These are phyloP conservation scores for Drosophila mimica DNA, from an alignment of 2,888 invertebrate genomes.

Conservation along the genomic window DNA sequence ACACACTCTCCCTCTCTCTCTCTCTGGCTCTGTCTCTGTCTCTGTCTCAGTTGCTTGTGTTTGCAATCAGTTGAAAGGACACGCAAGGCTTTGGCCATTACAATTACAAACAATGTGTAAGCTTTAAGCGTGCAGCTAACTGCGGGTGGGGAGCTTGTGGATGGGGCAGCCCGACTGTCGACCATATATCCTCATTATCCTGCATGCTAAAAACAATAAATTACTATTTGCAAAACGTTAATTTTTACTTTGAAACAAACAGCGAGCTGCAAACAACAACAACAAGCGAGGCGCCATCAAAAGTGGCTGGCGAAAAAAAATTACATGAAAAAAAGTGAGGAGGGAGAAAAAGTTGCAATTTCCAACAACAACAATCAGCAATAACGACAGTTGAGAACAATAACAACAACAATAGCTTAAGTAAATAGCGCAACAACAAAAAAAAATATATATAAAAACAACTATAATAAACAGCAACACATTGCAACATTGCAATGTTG, in stretches of 20 bases:
- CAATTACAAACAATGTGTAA: slow-evolving; percentile 60
- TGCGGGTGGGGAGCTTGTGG: background rate
- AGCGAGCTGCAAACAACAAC: slow-evolving; percentile 17
- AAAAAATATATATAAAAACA: slow-evolving; percentile 7
- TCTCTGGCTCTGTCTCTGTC: background rate
- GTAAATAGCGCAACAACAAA: slow-evolving; percentile 55
- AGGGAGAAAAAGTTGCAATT: slow-evolving; percentile 65
- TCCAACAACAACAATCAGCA: slow-evolving; percentile 40
- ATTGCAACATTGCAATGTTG: slow-evolving; percentile 59
- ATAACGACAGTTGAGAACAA: slow-evolving; percentile 22
- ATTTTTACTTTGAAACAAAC: slow-evolving; percentile 70
- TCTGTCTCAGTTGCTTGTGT: slow-evolving; percentile 26
- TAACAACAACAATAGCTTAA: slow-evolving; percentile 37
- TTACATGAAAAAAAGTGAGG: slow-evolving; percentile 53
- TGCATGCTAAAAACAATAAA: slow-evolving; percentile 77
- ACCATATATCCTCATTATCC: slow-evolving; percentile 76
- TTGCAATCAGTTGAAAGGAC: slow-evolving; percentile 71
- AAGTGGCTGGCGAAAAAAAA: slow-evolving; percentile 57
- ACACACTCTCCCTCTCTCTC: background rate
- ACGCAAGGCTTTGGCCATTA: slow-evolving; percentile 66
- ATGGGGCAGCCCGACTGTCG: slow-evolving; percentile 16
- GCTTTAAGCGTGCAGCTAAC: slow-evolving; percentile 44
- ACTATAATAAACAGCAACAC: slow-evolving; percentile 60
- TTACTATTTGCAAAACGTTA: slow-evolving; percentile 81
- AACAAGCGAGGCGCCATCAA: slow-evolving; percentile 44